Evolutionary conservation across 1,140 invertebrate species (phyloP).

Genomic region (Trinorchestia longiramus): DNA sequence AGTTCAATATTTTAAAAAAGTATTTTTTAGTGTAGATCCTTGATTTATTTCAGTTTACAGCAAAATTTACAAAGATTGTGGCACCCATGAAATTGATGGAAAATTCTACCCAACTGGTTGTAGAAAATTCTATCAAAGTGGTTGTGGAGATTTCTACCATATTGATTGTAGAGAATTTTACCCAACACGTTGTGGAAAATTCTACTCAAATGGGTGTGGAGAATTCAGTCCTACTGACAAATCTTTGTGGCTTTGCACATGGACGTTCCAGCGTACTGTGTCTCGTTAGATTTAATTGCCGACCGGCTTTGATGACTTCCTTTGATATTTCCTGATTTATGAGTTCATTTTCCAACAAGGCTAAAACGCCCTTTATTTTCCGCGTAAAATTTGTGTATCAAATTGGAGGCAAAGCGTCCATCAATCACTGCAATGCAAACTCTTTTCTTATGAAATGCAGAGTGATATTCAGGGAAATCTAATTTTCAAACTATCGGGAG

Average conservation of each 20-base stretch:
- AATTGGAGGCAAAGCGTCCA: background rate
- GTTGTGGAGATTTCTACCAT: background rate
- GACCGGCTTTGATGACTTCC: background rate
- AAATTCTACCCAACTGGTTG: too few species aligned
- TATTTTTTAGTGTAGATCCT: too few species aligned
- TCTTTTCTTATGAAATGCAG: background rate
- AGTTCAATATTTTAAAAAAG: too few species aligned
- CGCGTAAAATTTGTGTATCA: background rate
- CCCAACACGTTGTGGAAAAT: background rate
- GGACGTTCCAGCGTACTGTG: background rate
- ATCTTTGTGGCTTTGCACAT: background rate
- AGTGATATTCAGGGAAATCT: background rate
- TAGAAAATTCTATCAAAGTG: background rate
- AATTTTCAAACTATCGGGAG: background rate
- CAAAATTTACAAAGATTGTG: too few species aligned
- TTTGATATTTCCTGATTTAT: background rate
- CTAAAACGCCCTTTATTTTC: background rate
- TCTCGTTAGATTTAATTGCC: constrained; percentile 1
- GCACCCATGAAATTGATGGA: too few species aligned
- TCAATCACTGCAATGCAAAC: background rate
- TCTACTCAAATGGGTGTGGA: background rate
- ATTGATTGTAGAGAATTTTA: background rate
- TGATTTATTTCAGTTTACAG: too few species aligned
- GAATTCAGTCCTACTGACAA: background rate
- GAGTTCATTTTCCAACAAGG: background rate